A percentile compares a stretch with the other conserved stretches of the same genome.
These are phyloP conservation scores for Coracopsis vasa DNA, from an alignment of 2,113 vertebrate genomes.

Conservation along the genomic window DNA sequence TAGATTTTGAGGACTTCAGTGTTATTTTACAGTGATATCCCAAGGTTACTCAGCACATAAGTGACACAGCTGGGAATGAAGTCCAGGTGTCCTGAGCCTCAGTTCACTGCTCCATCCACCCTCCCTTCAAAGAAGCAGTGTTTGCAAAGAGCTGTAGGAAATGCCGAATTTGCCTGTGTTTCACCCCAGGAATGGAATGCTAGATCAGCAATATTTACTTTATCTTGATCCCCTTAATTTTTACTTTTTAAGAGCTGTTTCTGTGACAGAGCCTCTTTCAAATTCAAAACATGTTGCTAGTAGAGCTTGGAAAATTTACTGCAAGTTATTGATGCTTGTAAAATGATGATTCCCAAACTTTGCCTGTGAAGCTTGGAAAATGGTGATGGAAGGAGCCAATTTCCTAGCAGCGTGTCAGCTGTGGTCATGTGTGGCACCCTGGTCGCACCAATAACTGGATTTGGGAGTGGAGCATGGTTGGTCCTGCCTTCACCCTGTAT, in stretches of 20 bases:
- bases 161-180: background rate
- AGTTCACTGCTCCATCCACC: background rate
- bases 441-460: background rate
- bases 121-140: background rate
- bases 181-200: background rate
- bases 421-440: background rate
- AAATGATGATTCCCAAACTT: background rate
- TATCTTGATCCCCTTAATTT: slow-evolving; percentile 34
- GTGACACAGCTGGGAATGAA: slow-evolving; percentile 6
- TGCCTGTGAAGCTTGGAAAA: background rate
- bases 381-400: background rate
- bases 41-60: slow-evolving; percentile 5
- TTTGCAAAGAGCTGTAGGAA: background rate
- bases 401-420: background rate
- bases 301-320: background rate
- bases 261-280: background rate
- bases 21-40: background rate
- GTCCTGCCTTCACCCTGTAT: background rate
- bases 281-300: background rate
- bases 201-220: slow-evolving; percentile 39
- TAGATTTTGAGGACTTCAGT: background rate
- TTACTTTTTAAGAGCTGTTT: background rate
- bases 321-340: background rate
- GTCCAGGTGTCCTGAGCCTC: background rate
- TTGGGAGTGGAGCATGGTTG: background rate